Conservation (phyloP, 2,888 invertebrate genomes). For the Pedicia rivosa region DNA sequence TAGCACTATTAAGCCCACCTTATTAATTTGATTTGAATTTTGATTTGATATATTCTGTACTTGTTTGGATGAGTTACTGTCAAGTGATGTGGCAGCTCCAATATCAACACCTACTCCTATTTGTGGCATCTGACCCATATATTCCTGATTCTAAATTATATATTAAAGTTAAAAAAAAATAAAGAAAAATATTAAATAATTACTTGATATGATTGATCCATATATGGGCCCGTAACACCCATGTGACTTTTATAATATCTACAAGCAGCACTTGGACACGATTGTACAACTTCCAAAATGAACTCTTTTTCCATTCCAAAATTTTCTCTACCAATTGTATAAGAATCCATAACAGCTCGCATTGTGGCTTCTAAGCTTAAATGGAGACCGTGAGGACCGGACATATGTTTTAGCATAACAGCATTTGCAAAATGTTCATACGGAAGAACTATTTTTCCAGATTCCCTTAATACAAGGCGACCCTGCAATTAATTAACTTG, state of each 20-base stretch:
- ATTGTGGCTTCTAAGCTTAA: conserved; percentile 71
- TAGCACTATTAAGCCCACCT: too few relatives aligned
- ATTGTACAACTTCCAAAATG: conserved; percentile 75
- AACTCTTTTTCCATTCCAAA: conserved; percentile 85
- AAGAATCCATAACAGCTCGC: conserved; percentile 71
- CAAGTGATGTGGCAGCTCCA: background rate
- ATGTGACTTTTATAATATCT: conserved; percentile 75
- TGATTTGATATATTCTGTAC: background rate
- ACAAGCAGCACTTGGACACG: conserved; percentile 76
- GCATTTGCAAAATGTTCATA: conserved; percentile 85
- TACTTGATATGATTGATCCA: conserved; percentile 27
- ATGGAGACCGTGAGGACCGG: conserved; percentile 73
- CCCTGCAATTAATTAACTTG: too few relatives aligned
- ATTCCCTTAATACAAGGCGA: conserved; percentile 63
- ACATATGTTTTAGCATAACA: conserved; percentile 82
- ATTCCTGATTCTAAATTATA: conserved; percentile 12
- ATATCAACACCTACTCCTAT: conserved; percentile 1
- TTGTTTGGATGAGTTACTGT: background rate
- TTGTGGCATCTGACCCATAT: conserved; percentile 2
- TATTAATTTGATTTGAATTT: background rate
- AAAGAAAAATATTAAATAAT: background rate
- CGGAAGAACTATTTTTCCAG: conserved; percentile 76
- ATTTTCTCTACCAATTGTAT: conserved; percentile 56
- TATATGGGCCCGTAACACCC: conserved; percentile 33
- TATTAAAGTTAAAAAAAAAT: background rate